Evolutionary conservation across 1,140 invertebrate genomes (phyloP).

Genomic region (Bombyx mandarina): DNA sequence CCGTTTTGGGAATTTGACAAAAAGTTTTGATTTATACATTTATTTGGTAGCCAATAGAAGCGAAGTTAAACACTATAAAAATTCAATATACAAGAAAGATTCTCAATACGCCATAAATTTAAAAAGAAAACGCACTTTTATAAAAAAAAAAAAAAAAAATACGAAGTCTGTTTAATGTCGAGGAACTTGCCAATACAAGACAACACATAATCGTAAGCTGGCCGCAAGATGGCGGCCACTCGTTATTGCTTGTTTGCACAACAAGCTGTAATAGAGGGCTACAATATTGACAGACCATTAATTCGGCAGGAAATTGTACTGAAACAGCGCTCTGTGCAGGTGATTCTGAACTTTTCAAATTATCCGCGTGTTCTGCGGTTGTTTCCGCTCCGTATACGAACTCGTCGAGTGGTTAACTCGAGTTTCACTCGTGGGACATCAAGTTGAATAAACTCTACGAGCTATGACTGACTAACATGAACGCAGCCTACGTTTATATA

Average conservation of each 20-base stretch:
- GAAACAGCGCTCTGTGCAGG: conserved; percentile 53
- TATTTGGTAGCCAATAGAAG: too few relatives aligned
- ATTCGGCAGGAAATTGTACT: conserved; percentile 69
- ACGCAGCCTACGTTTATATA: conserved; percentile 3
- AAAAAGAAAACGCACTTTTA: too few relatives aligned
- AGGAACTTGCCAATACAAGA: too few relatives aligned
- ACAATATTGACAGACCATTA: conserved; percentile 71
- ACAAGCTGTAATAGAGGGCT: conserved; percentile 63
- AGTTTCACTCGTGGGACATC: conserved; percentile 22
- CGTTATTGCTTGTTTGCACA: conserved; percentile 59
- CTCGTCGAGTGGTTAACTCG: conserved; percentile 16
- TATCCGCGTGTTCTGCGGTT: conserved; percentile 53
- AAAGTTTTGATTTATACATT: too few relatives aligned
- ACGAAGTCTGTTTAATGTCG: too few relatives aligned
- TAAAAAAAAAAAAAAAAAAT: too few relatives aligned
- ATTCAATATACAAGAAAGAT: too few relatives aligned
- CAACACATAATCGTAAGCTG: not conserved
- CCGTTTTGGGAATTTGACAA: too few relatives aligned
- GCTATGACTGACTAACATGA: conserved; percentile 7
- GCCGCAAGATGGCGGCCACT: conserved; percentile 50
- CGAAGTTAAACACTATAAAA: too few relatives aligned
- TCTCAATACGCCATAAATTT: too few relatives aligned
- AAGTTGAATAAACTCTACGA: conserved; percentile 30
- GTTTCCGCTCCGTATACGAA: conserved; percentile 53
- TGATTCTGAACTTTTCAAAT: conserved; percentile 70